These are phyloP conservation scores for Vannuccia rotundouncinata DNA, from an alignment of 2,888 invertebrate species.

Conservation along the genomic window DNA sequence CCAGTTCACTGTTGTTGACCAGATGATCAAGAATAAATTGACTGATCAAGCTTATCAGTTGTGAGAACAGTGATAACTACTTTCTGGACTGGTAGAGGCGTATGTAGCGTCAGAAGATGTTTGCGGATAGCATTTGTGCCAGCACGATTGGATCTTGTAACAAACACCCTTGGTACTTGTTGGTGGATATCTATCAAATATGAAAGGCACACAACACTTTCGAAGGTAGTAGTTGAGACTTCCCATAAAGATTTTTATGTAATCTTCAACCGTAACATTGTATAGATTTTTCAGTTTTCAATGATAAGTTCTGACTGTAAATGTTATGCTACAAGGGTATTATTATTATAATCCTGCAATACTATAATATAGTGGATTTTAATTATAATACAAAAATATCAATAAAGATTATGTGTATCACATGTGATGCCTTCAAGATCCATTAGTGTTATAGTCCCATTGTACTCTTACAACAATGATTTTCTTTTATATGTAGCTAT, in stretches of 20 bases:
- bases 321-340: too few relatives aligned
- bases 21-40: background rate
- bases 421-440: too few relatives aligned
- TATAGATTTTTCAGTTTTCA: too few relatives aligned
- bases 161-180: constrained; percentile 31
- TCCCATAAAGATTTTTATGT: constrained; percentile 25
- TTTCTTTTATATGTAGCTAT: too few relatives aligned
- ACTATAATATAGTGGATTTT: too few relatives aligned
- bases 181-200: constrained; percentile 12
- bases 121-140: constrained; percentile 12
- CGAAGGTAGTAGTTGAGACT: constrained; percentile 5
- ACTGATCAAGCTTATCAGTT: constrained; percentile 13
- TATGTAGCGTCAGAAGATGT: constrained; percentile 7
- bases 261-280: constrained; percentile 39
- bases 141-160: background rate
- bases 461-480: too few relatives aligned
- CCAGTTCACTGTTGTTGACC: constrained; percentile 19
- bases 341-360: too few relatives aligned
- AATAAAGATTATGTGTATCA: too few relatives aligned
- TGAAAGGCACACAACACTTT: constrained; percentile 10
- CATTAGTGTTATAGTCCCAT: too few relatives aligned
- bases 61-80: constrained; percentile 5
- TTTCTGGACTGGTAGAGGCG: constrained; percentile 12
- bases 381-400: too few relatives aligned
- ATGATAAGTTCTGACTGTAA: too few relatives aligned